Base-by-base conservation (phyloP, 2,797 vertebrate genomes). In the Pteropus rufus region DNA sequence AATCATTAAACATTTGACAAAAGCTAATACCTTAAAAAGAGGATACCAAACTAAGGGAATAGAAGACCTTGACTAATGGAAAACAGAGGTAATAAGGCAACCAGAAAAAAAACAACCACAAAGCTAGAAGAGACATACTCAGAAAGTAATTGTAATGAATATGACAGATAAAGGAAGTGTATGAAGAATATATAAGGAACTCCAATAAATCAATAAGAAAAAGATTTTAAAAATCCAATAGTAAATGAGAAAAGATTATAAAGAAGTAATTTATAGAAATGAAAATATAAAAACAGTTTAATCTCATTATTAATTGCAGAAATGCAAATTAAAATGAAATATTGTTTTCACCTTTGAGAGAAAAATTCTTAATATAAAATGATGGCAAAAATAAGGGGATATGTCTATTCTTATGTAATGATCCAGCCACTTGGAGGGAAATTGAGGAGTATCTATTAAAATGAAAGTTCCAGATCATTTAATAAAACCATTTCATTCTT, bases 1-100 rank as follows among this genome's bases (percentile, higher is more conserved):
- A 89, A 86, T 83, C 92, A 89, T 44, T 72, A 84, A 91, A 73
- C 49, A 34, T 21, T 41, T 60, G 49, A 90, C 60, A 52, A 95
- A 87, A 80, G 34, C 41, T 73, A 69, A 62, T 1, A 41, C 31
- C 36, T 52, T 91, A 89, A 85, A 93, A 93, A 77, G 73, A 58
- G 24, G 21, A 14, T 23, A 84, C 31, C 41, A 67, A 80, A 67
- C 36, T 72, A 60, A 89, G 83, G 23, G 34, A 91, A 62, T 49
- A 84, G 60, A 83, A 29, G 46, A 84, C 70, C 36, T 39, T 76
- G n/a, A 77, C 72, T 67, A 21, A 75, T 54, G 31, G 11, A 91
- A 93, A 76, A 62, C 24, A 67, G 44, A 79, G 31, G 15, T 80
- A 76, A 72, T 7, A 10, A 70, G 60, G 31, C 19, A 72, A 83